Base-by-base conservation (phyloP, 2,797 vertebrate genomes). In the Sciurus vulgaris region DNA sequence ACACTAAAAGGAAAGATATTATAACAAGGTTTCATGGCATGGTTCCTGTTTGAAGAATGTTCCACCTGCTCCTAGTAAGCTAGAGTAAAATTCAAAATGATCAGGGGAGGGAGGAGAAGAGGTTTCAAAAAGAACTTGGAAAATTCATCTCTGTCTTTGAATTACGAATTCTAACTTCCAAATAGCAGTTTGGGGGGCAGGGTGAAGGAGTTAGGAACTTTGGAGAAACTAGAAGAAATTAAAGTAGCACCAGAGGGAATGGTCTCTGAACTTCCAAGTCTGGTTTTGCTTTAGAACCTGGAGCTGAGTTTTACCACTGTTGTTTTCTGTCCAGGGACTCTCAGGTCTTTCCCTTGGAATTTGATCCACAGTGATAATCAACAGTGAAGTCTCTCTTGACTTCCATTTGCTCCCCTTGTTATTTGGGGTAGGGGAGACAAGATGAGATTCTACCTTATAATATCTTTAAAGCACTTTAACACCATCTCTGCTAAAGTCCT, bases 141-240 rank as follows among this genome's bases (percentile, higher is more conserved):
- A 97, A 95, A 72, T 77, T 86, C 35, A 17, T 56, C 74, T 92
- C 81, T 96, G 59, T 49, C 81, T 97, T 92, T 96, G 74, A 89
- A 91, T 96, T 33, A 13, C 85, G 82, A 91, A 78, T 87, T 91
- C 84, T 89, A 72, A 73, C 22, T 83, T 97, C 41, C 33, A 91
- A 74, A 30, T 89, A 87, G 59, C 73, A 81, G 35, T 93, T 88
- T 54, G 76, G 30, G 24, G 35, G 44, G 7, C 35, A 92, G 51
- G 17, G 93, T 85, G 76, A 88, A 88, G 44, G 54, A 65, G 17
- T 73, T 92, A 54, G 20, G 72, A 91, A 96, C 81, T 87, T 54
- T 44, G 63, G 49, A 78, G 35, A 95, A 93, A 77, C 51, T 56
- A 69, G 61, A 67, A 89, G 35, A 35, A 85, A n/a, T 26, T 51